Conservation (phyloP, 2,113 vertebrate species). For the Eulemur rufifrons region DNA sequence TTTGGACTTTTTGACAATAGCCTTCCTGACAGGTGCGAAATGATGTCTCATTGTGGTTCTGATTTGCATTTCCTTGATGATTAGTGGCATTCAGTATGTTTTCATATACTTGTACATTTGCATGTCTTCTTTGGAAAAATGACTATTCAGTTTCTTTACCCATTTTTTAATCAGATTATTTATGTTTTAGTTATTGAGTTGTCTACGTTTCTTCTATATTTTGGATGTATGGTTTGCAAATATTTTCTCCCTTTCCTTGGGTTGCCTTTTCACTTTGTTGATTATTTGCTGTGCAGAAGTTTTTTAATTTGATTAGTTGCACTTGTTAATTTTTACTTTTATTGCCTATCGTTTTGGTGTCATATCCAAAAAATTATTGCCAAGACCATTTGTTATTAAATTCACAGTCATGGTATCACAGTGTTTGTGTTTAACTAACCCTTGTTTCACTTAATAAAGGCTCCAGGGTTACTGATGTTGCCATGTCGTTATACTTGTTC, state of each 20-base stretch:
- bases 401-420: background rate
- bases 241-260: background rate
- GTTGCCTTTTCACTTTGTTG: background rate
- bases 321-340: background rate
- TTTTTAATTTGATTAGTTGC: background rate
- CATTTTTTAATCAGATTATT: background rate
- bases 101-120: background rate
- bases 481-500: background rate
- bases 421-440: background rate
- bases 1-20: background rate
- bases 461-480: background rate
- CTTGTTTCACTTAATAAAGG: background rate
- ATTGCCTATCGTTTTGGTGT: background rate
- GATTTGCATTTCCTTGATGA: background rate
- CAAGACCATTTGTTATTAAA: background rate
- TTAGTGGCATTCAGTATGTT: background rate
- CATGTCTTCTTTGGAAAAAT: background rate
- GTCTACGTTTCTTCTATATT: background rate
- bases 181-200: background rate
- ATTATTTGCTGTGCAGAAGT: background rate
- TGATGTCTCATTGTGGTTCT: background rate
- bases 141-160: background rate
- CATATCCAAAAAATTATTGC: background rate
- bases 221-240: background rate
- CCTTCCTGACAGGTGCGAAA: background rate